Conservation (phyloP, 2,113 vertebrate genomes). For the Speoplatyrhinus poulsoni region DNA sequence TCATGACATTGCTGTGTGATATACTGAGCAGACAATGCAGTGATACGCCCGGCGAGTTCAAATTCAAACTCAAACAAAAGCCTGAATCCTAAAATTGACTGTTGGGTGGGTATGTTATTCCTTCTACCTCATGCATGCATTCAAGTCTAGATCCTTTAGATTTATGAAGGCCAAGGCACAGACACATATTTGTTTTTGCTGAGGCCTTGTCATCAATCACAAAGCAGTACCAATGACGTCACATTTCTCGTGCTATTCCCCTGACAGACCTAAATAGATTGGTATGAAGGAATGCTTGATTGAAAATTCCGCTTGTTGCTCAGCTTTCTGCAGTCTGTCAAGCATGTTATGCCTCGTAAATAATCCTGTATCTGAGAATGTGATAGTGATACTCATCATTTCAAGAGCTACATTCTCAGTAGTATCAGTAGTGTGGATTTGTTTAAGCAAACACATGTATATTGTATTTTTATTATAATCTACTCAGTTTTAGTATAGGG, state of each 20-base stretch:
- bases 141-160: conserved; percentile 32
- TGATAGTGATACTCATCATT: too few species aligned
- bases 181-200: conserved; percentile 57
- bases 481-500: too few species aligned
- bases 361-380: too few species aligned
- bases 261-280: conserved; percentile 58
- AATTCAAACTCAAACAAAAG: background rate
- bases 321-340: too few species aligned
- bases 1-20: too few species aligned
- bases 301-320: too few species aligned
- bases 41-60: background rate
- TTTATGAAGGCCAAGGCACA: conserved; percentile 56
- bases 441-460: too few species aligned
- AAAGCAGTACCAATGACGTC: conserved; percentile 63
- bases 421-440: too few species aligned
- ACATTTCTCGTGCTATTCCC: conserved; percentile 53
- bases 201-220: conserved; percentile 60
- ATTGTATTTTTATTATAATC: too few species aligned
- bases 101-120: conserved; percentile 15
- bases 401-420: too few species aligned
- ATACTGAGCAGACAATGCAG: background rate
- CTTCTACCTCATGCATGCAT: conserved; percentile 29
- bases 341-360: too few species aligned
- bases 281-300: background rate
- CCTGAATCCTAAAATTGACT: background rate